Conservation (phyloP, 2,888 invertebrate species). For the Molanna angustata region DNA sequence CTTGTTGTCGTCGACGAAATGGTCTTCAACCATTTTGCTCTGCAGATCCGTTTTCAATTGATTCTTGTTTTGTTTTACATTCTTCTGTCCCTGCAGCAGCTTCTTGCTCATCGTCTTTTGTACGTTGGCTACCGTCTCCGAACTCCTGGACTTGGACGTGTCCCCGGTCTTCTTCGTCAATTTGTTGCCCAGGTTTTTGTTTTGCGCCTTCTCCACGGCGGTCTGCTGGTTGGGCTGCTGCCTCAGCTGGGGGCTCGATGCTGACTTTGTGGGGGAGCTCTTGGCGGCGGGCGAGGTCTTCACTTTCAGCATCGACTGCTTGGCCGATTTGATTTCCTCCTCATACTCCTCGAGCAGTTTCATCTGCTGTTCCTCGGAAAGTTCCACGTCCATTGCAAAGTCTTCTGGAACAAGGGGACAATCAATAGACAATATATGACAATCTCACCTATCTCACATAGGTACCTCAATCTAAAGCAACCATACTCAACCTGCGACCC, state of each 20-base stretch:
- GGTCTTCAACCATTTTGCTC: constrained; percentile 53
- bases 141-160: constrained; percentile 24
- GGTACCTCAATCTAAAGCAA: too few relatives aligned
- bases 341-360: constrained; percentile 67
- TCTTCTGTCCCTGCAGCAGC: constrained; percentile 4
- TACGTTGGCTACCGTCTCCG: constrained; percentile 22
- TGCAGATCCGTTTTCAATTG: constrained; percentile 45
- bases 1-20: constrained; percentile 45
- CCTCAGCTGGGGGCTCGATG: constrained; percentile 22
- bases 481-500: too few relatives aligned
- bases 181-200: neutral
- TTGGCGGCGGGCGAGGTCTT: constrained; percentile 27
- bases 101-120: constrained; percentile 17
- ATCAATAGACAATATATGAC: too few relatives aligned
- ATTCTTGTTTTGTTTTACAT: neutral
- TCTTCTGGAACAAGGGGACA: constrained; percentile 51
- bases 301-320: constrained; percentile 39
- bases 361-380: constrained; percentile 69
- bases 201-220: neutral
- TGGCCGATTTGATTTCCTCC: constrained; percentile 56
- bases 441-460: too few relatives aligned
- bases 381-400: constrained; percentile 62
- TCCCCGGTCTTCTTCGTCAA: constrained; percentile 7
- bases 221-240: constrained; percentile 17
- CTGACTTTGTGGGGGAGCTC: constrained; percentile 31